Evolutionary conservation across 2,113 vertebrate species (phyloP).

Genomic region (Origma solitaria): DNA sequence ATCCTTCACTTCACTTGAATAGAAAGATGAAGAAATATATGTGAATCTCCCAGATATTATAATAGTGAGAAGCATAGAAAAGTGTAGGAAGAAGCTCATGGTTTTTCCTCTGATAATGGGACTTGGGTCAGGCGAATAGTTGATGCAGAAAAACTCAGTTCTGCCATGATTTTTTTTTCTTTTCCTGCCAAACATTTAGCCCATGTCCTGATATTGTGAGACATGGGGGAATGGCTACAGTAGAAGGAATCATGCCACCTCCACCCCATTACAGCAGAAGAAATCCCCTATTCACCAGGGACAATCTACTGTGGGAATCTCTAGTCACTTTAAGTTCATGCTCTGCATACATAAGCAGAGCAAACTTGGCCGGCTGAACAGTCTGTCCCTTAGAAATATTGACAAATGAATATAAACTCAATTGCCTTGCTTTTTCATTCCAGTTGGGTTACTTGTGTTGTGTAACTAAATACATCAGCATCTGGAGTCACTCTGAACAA

Average conservation of each 20-base stretch:
- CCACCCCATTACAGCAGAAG: neutral
- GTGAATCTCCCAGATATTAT: neutral
- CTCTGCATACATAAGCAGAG: neutral
- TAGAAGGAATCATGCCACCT: neutral
- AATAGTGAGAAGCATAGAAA: neutral
- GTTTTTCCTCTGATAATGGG: neutral
- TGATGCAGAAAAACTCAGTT: neutral
- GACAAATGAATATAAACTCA: constrained; percentile 22
- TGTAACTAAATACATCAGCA: constrained; percentile 1
- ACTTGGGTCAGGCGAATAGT: neutral
- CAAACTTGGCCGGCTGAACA: constrained; percentile 20
- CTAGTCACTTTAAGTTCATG: neutral
- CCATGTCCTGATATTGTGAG: neutral
- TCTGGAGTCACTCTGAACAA: constrained; percentile 25
- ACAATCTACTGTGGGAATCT: constrained; percentile 11
- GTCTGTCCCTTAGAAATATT: constrained; percentile 25
- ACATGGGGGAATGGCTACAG: neutral
- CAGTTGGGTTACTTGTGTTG: neutral
- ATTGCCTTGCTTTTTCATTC: constrained; percentile 18
- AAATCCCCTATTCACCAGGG: neutral
- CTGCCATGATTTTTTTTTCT: neutral
- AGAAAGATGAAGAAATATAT: neutral
- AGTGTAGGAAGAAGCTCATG: neutral
- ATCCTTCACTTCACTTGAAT: neutral
- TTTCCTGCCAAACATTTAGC: neutral